phyloP scores from a whole-genome alignment of 1,140 invertebrate species.

The Hirudo medicinalis region DNA sequence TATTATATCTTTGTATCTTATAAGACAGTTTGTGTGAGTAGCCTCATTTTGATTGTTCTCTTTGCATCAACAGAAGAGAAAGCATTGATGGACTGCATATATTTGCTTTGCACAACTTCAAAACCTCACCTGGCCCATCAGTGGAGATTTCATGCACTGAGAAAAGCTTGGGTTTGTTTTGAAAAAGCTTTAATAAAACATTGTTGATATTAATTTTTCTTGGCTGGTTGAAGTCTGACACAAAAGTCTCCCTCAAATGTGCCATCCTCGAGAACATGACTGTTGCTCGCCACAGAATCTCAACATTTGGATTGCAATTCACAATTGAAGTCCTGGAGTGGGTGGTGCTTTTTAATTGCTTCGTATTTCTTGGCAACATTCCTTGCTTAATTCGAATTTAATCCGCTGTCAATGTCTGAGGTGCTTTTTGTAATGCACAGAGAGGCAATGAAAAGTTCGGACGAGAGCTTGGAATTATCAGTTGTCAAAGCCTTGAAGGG shows the following conservation, averaged over 20 bases:
- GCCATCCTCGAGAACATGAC: neutral
- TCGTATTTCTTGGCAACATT: too few relatives aligned
- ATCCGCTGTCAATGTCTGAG: too few relatives aligned
- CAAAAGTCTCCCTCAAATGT: neutral
- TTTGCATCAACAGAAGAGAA: neutral
- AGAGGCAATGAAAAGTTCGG: neutral
- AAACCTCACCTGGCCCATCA: constrained; percentile 4
- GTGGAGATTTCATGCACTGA: constrained; percentile 5
- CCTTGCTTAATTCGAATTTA: neutral
- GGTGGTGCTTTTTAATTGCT: too few relatives aligned
- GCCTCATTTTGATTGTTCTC: too few relatives aligned
- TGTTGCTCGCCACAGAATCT: neutral
- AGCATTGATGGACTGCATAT: neutral
- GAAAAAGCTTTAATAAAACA: neutral
- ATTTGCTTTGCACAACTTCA: neutral
- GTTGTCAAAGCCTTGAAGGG: neutral
- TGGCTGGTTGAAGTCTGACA: neutral
- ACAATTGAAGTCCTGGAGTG: too few relatives aligned
- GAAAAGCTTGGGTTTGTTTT: constrained; percentile 5
- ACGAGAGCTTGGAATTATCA: neutral
- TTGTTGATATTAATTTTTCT: too few relatives aligned
- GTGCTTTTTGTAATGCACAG: neutral
- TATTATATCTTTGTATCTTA: too few relatives aligned
- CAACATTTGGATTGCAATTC: neutral
- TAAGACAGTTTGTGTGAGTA: too few relatives aligned